phyloP scores from a whole-genome alignment of 1,140 invertebrate species.

The Monomorium pharaonis region DNA sequence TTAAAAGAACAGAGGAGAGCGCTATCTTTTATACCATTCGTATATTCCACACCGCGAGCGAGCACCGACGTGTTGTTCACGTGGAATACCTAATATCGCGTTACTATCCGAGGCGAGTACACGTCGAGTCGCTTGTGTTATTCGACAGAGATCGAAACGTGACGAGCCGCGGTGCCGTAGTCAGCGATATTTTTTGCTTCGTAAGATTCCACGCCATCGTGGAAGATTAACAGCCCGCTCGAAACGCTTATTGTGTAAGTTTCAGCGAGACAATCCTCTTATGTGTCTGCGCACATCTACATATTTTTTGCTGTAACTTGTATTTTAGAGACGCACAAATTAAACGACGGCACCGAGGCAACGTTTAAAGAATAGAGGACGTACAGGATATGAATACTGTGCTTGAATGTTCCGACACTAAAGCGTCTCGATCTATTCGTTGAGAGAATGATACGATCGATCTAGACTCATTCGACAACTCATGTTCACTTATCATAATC shows the following conservation, averaged over 20 bases:
- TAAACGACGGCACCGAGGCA: conserved; percentile 11
- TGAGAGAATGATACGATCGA: not conserved
- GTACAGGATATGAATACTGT: not conserved
- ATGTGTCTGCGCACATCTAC: no score
- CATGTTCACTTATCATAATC: conserved; percentile 9
- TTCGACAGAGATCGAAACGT: conserved; percentile 8
- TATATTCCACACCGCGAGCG: not conserved
- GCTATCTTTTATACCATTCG: not conserved
- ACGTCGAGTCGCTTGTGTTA: not conserved
- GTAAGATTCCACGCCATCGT: not conserved
- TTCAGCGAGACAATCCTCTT: conserved; percentile 36
- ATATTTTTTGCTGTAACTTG: no score
- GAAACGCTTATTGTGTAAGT: not conserved
- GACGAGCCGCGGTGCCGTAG: not conserved
- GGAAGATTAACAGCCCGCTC: not conserved
- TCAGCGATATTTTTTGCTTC: not conserved
- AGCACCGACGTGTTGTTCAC: not conserved
- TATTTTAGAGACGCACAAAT: no score
- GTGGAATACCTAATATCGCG: conserved; percentile 10
- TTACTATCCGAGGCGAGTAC: not conserved
- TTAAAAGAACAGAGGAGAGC: not conserved
- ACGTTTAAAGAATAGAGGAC: not conserved
- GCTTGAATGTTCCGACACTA: not conserved
- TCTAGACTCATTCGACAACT: no score
- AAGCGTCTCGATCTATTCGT: not conserved